Conservation (phyloP, 1,140 invertebrate genomes). For the Spodoptera frugiperda region DNA sequence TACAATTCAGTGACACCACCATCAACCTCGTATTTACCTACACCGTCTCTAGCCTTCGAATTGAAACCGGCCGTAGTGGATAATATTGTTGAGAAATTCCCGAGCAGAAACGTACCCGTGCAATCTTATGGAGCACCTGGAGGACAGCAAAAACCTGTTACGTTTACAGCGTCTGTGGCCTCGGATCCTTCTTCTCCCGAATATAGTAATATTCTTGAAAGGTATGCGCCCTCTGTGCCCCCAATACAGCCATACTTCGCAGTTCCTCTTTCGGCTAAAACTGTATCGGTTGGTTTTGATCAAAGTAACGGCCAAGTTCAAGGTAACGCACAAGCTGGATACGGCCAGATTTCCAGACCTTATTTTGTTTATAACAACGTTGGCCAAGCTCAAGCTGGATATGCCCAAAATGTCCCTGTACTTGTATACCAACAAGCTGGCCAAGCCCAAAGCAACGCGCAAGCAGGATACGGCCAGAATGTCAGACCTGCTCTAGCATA, state of each 20-base stretch:
- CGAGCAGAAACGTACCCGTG: not conserved
- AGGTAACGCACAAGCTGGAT: not conserved
- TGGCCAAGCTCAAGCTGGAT: too few relatives aligned
- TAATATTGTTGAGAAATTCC: not conserved
- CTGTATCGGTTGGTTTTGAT: not conserved
- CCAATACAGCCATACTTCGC: not conserved
- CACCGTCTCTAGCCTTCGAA: not conserved
- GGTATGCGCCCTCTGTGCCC: not conserved
- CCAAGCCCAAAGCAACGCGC: too few relatives aligned
- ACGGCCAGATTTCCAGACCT: too few relatives aligned
- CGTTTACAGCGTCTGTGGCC: not conserved
- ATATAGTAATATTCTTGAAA: slow-evolving; percentile 2
- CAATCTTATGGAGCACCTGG: not conserved
- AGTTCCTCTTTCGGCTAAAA: not conserved
- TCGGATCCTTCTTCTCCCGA: not conserved
- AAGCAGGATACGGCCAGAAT: too few relatives aligned
- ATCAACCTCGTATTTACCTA: not conserved
- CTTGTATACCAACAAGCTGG: too few relatives aligned
- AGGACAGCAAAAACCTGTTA: not conserved
- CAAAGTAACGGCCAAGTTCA: not conserved
- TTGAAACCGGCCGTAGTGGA: not conserved
- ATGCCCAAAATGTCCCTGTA: too few relatives aligned
- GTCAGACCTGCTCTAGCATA: too few relatives aligned
- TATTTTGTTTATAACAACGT: too few relatives aligned
- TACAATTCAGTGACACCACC: not conserved